phyloP scores from a whole-genome alignment of 2,797 vertebrate species.

The Acipenser transmontanus region DNA sequence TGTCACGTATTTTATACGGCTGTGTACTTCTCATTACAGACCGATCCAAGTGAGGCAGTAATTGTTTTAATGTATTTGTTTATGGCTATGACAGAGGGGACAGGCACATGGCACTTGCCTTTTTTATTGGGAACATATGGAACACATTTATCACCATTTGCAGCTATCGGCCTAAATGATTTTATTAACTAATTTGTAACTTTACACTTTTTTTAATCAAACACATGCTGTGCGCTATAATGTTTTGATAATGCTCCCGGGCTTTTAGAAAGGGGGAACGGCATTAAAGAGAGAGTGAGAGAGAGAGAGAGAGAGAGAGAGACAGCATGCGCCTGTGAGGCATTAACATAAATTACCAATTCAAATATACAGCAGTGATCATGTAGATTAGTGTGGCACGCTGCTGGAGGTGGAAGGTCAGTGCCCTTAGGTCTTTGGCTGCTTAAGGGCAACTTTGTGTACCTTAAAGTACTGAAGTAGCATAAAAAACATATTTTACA shows the following conservation, averaged over 20 bases:
- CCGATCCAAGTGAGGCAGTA: slow-evolving; percentile 45
- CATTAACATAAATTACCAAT: slow-evolving; percentile 24
- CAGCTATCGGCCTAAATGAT: slow-evolving; percentile 57
- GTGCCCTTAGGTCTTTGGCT: slow-evolving; percentile 37
- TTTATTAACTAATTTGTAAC: slow-evolving; percentile 65
- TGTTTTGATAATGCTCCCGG: slow-evolving; percentile 59
- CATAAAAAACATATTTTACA: background rate
- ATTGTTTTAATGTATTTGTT: slow-evolving; percentile 76
- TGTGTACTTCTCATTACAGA: slow-evolving; percentile 47
- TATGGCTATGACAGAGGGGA: slow-evolving; percentile 60
- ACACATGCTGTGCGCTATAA: slow-evolving; percentile 59
- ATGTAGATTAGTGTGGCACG: slow-evolving; percentile 33
- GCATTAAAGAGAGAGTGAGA: slow-evolving; percentile 55
- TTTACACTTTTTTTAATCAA: slow-evolving; percentile 64
- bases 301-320: slow-evolving; percentile 27
- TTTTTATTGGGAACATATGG: slow-evolving; percentile 68
- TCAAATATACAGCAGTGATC: slow-evolving; percentile 35
- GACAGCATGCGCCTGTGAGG: slow-evolving; percentile 13
- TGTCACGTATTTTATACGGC: slow-evolving; percentile 50
- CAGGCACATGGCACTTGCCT: slow-evolving; percentile 54
- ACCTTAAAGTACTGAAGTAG: slow-evolving; percentile 38
- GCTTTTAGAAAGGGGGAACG: slow-evolving; percentile 55
- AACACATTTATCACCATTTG: slow-evolving; percentile 63
- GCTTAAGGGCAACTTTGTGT: slow-evolving; percentile 30
- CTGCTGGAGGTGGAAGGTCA: slow-evolving; percentile 20